Conservation (phyloP, 2,888 invertebrate species). For the Erebia ligea region DNA sequence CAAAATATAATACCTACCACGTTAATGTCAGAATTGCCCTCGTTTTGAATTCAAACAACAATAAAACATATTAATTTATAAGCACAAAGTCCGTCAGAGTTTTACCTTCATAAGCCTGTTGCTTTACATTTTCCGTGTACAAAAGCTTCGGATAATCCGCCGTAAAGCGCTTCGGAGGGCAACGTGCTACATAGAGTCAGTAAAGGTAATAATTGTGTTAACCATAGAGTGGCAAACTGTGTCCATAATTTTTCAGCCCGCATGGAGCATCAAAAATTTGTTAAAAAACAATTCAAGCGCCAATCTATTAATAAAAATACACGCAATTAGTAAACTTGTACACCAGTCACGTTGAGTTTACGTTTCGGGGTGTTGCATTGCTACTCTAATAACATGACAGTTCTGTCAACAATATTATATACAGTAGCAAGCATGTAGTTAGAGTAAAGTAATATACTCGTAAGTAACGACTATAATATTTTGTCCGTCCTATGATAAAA, state of each 20-base stretch:
- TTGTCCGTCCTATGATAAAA: conserved; percentile 26
- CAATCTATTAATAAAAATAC: not conserved
- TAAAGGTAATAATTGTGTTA: conserved; percentile 17
- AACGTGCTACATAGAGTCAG: conserved; percentile 25
- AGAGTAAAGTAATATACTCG: conserved; percentile 27
- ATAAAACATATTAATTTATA: conserved; percentile 7
- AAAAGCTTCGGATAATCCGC: conserved; percentile 34
- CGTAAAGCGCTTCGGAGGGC: conserved; percentile 31
- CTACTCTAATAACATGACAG: not conserved
- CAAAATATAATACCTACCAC: not conserved
- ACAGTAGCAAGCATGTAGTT: not conserved
- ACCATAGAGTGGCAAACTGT: not conserved
- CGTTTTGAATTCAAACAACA: conserved; percentile 18
- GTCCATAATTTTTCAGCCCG: not conserved
- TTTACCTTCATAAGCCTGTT: conserved; percentile 30
- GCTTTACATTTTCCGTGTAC: conserved; percentile 25
- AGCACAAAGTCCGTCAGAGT: conserved; percentile 16
- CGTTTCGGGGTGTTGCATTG: not conserved
- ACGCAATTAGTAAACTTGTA: not conserved
- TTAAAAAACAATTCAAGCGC: not conserved
- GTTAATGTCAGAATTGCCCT: not conserved
- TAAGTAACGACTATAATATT: conserved; percentile 28
- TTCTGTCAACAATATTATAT: conserved; percentile 20
- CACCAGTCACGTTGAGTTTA: not conserved
- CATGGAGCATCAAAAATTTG: too few relatives aligned